Base-by-base conservation (phyloP, 64 coral and sea anemone species). In the Actinia equina region DNA sequence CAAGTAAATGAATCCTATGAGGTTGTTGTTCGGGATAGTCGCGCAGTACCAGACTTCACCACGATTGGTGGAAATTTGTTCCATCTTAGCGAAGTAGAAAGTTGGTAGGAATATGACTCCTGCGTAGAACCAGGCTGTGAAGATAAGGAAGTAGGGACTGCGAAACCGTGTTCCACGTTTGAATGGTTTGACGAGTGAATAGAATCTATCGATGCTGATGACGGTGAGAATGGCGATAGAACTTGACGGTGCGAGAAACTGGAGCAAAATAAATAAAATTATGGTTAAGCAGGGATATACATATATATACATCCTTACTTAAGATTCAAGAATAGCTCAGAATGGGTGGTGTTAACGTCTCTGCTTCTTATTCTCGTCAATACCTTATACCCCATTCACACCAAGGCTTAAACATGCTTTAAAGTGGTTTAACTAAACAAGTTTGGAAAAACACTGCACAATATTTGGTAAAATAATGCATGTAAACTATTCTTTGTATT, bases 181-280 rank as follows among this genome's bases (percentile, higher is more conserved):
- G 71, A 94, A 77, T 26, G 89, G 86, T 78, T 84, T 90, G 51
- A 84, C 89, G 22, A 94, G 86, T 15, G 89, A 88, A 18, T 88
- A 88, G 81, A 88, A 88, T 25, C 93, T 89, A 67, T 94, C 93
- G 56, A 88, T 91, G 53, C 89, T 94, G 85, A 94, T 94, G 43
- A 77, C 70, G 61, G 93, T 60, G 37, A 91, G 85, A 59, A 94
- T 51, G 57, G 88, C 80, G 80, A 91, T 84, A 16, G 89, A 94
- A 51, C 89, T 88, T 9, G 93, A 90, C 19, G 89, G 89, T 23
- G 93, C 89, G 42, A 94, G 85, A 69, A 91, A 94, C 93, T 94
- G 70, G 8, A 18, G 41, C 1, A 84, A 52, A 71, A 89, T 71
- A 30, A 43, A 16, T 57, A 57, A 57, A 57, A 57, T 15, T 5